Evolutionary conservation across 2,113 vertebrate species (phyloP).

Genomic region (Syngnathus floridae): DNA sequence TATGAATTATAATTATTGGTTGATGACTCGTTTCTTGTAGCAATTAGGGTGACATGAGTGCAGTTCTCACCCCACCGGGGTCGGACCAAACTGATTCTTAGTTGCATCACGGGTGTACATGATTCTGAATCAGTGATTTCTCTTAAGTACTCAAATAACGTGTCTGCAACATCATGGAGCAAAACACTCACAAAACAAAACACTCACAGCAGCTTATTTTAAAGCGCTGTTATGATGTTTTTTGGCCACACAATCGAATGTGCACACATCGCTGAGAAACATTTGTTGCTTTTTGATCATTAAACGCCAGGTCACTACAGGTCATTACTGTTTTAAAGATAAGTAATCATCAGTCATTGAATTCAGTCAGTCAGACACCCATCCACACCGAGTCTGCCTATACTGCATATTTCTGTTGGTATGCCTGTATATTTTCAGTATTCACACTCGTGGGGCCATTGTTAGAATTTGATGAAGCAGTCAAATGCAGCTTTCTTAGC

Average conservation of each 20-base stretch:
- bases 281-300: background rate
- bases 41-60: background rate
- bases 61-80: background rate
- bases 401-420: background rate
- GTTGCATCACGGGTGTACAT: background rate
- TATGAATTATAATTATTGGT: background rate
- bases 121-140: background rate
- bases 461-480: slow-evolving; percentile 49
- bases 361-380: background rate
- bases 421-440: background rate
- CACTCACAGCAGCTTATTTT: too few relatives aligned
- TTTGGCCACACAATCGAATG: background rate
- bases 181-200: too few relatives aligned
- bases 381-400: background rate
- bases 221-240: background rate
- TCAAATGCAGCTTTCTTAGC: slow-evolving; percentile 38
- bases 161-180: too few relatives aligned
- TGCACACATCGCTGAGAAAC: too few relatives aligned
- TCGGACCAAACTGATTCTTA: background rate
- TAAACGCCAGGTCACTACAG: background rate
- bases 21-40: background rate
- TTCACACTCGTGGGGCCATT: slow-evolving; percentile 2
- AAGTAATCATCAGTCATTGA: background rate
- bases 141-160: background rate
- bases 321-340: background rate